Base-by-base conservation (phyloP, 1,140 invertebrate species). In the Frieseomelitta varia region DNA sequence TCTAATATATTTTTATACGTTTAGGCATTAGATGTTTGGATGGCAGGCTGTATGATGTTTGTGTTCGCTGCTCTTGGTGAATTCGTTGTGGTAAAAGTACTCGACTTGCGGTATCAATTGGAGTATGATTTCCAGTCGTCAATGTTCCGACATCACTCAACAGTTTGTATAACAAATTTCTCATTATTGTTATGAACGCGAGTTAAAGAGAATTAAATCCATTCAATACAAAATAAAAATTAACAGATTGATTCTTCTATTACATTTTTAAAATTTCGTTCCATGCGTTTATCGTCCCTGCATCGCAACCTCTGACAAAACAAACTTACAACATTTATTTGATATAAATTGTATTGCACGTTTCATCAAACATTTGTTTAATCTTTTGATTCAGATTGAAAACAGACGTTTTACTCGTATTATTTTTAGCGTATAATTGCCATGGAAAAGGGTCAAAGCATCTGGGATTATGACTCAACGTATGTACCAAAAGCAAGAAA, bases 11-110 rank as follows among this genome's bases (percentile, higher is more conserved):
- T 14, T 61, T 19, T 47, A 8, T 71, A 58, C 85, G 27, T 53
- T 87, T 34, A 98, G 97, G 97, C 97, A 15, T 94, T 98, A 24
- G 97, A 98, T 93, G 94, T 98, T 2, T 98, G 97, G 97, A 98
- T 98, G 97, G 97, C 97, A 19, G 97, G 97, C 21, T 98, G 98
- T 89, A 97, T 98, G 96, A 96, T 98, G 75, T 98, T 98, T 79
- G 97, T 98, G 6, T 98, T 98, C 91, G 96, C 97, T 2, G 97
- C 97, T 12, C 94, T 98, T 15, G 96, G 97, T 51, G 98, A 98
- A 95, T 98, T 98, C 92, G 97, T 98, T 1, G 97, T 98, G 30
- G 97, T 98, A 15, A 97, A 97, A 93, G 97, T 97, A 3, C 91
- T 97, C 74, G 97, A 97, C 89, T 96, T 97, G 58, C 96, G 96